Evolutionary conservation across 2,113 vertebrate species (phyloP).

Genomic region (Microcebus griseorufus): DNA sequence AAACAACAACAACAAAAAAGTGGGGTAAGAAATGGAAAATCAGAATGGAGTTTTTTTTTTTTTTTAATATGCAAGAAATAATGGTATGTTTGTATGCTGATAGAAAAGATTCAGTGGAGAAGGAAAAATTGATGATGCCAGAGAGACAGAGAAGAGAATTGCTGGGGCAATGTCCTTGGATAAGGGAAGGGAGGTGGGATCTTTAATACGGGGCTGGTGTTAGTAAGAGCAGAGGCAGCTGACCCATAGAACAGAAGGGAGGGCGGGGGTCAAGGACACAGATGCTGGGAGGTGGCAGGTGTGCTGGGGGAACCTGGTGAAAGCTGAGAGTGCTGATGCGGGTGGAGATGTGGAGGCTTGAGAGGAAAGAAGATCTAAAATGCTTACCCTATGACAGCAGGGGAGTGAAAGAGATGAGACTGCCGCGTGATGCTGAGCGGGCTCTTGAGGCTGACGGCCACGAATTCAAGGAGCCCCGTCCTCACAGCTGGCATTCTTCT

Average conservation of each 20-base stretch:
- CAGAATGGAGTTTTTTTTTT: background rate
- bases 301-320: background rate
- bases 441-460: background rate
- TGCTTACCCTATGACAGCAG: background rate
- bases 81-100: background rate
- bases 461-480: background rate
- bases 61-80: background rate
- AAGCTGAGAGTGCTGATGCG: background rate
- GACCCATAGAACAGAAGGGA: background rate
- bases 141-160: background rate
- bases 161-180: background rate
- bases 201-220: background rate
- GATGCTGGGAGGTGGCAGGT: background rate
- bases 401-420: background rate
- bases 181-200: background rate
- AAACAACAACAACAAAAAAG: background rate
- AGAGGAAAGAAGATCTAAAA: background rate
- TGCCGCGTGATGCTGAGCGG: too few relatives aligned
- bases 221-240: background rate
- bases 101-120: background rate
- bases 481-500: background rate
- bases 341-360: background rate
- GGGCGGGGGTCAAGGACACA: background rate
- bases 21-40: background rate
- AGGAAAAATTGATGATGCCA: background rate